Percentiles rank a stretch among this genome's conserved stretches.
These are phyloP conservation scores for Drosophila aldrichi DNA, from an alignment of 2,888 invertebrate genomes.

Conservation along the genomic window DNA sequence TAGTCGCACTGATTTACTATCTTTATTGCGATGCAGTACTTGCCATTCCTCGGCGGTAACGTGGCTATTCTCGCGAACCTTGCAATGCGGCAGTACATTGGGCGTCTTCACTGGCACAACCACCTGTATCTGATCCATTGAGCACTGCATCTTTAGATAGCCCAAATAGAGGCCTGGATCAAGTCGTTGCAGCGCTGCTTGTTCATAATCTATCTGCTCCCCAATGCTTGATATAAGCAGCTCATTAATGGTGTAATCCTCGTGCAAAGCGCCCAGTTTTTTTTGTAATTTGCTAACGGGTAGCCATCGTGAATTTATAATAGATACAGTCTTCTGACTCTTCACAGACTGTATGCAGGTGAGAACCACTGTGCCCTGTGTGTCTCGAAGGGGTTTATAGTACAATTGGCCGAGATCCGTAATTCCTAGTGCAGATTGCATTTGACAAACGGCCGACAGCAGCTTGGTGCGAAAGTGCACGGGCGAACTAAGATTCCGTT, in stretches of 20 bases:
- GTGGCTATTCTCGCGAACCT: constrained; percentile 97
- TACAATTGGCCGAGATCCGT: constrained; percentile 98
- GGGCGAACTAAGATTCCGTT: constrained; percentile 95
- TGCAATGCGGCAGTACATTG: constrained; percentile 97
- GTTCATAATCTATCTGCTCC: constrained; percentile 90
- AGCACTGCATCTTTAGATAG: constrained; percentile 98
- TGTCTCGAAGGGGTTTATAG: constrained; percentile 95
- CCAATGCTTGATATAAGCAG: constrained; percentile 94
- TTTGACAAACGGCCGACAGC: constrained; percentile 95
- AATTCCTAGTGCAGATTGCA: constrained; percentile 95
- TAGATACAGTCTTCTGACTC: constrained; percentile 92
- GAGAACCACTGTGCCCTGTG: constrained; percentile 95
- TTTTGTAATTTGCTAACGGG: constrained; percentile 94
- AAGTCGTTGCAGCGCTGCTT: constrained; percentile 91
- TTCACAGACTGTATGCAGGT: constrained; percentile 91
- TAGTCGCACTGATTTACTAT: constrained; percentile 61
- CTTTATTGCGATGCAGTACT: constrained; percentile 88
- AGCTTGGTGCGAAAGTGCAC: constrained; percentile 96
- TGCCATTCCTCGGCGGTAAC: constrained; percentile 99
- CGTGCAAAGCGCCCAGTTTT: constrained; percentile 90
- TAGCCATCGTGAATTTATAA: constrained; percentile 96
- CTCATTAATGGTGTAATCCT: constrained; percentile 92
- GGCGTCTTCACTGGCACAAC: constrained; percentile 97
- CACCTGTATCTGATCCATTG: constrained; percentile 96
- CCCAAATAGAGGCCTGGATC: constrained; percentile 96